phyloP scores from a whole-genome alignment of 2,113 vertebrate species.

The Cyprinus carpio region DNA sequence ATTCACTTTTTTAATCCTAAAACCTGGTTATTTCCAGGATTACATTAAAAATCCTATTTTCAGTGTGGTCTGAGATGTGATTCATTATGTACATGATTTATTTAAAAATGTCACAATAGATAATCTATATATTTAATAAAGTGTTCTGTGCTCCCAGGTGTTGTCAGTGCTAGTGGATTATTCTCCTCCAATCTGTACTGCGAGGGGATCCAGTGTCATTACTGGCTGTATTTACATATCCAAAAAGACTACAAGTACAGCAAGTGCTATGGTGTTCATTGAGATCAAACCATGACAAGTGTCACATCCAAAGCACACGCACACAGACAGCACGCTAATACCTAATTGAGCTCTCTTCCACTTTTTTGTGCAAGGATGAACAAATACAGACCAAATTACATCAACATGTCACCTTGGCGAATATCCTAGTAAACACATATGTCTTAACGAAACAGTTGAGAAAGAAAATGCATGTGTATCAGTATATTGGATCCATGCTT shows the following conservation, averaged over 20 bases:
- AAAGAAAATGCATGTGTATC: too few species aligned
- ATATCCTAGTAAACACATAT: too few species aligned
- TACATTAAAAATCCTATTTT: neutral
- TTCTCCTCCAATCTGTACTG: conserved; percentile 24
- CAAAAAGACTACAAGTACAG: accelerated
- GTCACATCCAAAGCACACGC: too few species aligned
- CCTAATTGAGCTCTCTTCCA: too few species aligned
- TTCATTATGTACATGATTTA: neutral
- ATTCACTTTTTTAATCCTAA: neutral
- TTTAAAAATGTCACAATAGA: neutral
- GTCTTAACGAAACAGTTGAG: too few species aligned
- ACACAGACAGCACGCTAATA: too few species aligned
- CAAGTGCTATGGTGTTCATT: conserved; percentile 42
- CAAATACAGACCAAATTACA: too few species aligned
- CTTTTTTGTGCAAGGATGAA: too few species aligned
- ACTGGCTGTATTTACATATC: conserved; percentile 50
- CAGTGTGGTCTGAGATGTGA: neutral
- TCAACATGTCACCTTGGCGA: too few species aligned
- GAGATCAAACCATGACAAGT: accelerated
- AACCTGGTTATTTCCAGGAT: neutral
- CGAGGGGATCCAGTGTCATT: conserved; percentile 42
- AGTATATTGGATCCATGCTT: too few species aligned
- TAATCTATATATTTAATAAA: neutral
- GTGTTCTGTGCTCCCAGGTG: neutral
- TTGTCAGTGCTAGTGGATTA: neutral